Percentiles rank a stretch among this genome's conserved stretches.
phyloP scores from a whole-genome alignment of 2,888 invertebrate species.

The Lathronympha strigana region DNA sequence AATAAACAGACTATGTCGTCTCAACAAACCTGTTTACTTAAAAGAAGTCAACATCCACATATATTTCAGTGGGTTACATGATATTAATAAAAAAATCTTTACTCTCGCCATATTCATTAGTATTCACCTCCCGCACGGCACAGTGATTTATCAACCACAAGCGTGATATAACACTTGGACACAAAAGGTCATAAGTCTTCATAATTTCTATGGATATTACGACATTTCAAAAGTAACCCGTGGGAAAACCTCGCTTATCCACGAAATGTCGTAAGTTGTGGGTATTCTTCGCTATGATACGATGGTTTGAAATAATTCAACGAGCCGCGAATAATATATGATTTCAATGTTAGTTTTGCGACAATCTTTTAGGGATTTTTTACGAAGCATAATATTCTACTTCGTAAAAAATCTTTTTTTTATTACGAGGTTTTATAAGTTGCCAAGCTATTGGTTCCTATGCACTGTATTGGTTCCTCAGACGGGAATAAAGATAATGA shows the following conservation, averaged over 20 bases:
- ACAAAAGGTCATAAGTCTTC: background rate
- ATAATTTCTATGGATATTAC: background rate
- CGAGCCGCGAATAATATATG: slow-evolving; percentile 10
- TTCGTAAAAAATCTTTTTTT: no score
- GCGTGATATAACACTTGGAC: background rate
- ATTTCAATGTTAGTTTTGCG: slow-evolving; percentile 12
- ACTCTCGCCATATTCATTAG: background rate
- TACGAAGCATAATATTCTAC: no score
- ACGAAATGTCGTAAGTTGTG: slow-evolving; percentile 11
- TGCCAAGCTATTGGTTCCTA: no score
- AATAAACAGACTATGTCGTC: no score
- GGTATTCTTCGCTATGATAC: background rate
- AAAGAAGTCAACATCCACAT: no score
- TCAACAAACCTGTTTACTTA: no score
- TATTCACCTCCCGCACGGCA: slow-evolving; percentile 2
- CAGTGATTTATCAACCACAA: slow-evolving; percentile 23
- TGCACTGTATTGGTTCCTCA: no score
- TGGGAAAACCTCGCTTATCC: background rate
- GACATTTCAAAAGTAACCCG: background rate
- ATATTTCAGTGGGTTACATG: no score
- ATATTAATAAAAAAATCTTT: no score
- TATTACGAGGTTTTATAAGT: no score
- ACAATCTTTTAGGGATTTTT: background rate
- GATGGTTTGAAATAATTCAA: background rate
- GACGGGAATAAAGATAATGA: no score